Evolutionary conservation across 1,140 invertebrate species (phyloP).

Genomic region (Nasonia vitripennis): DNA sequence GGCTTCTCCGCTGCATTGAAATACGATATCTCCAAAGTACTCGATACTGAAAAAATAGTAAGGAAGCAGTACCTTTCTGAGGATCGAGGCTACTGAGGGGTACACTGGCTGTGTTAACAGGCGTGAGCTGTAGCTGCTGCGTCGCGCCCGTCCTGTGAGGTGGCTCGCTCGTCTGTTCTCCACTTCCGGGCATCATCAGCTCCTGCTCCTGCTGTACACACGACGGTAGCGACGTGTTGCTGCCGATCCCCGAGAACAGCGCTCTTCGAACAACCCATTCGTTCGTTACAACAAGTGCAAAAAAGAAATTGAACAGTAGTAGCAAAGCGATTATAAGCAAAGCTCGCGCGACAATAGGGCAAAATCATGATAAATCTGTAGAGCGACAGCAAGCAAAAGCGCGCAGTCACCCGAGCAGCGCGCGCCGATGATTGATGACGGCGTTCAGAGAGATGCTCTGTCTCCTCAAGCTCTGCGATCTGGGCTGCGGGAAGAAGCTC

Average conservation of each 20-base stretch:
- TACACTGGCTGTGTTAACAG: constrained; percentile 60
- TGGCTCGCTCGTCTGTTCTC: background rate
- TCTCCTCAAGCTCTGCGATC: constrained; percentile 62
- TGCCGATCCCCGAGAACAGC: constrained; percentile 68
- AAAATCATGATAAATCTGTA: too few species aligned
- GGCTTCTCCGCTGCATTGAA: constrained; percentile 5
- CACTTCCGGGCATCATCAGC: background rate
- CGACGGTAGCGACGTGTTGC: constrained; percentile 69
- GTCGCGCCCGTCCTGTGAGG: background rate
- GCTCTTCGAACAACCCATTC: constrained; percentile 56
- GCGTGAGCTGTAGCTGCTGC: constrained; percentile 61
- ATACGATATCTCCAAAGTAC: background rate
- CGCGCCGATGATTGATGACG: constrained; percentile 68
- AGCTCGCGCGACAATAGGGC: too few species aligned
- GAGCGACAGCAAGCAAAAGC: background rate
- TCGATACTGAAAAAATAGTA: too few species aligned
- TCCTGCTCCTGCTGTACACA: constrained; percentile 68
- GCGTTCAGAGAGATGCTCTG: constrained; percentile 68
- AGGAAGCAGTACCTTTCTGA: constrained; percentile 58
- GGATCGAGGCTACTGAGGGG: constrained; percentile 62
- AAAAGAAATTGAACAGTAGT: background rate
- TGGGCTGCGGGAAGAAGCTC: constrained; percentile 57
- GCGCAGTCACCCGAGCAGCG: constrained; percentile 62
- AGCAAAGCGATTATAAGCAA: background rate
- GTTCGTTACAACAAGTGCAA: too few species aligned